Base-by-base conservation (phyloP, 2,888 invertebrate genomes). In the Mechanitis messenoides region DNA sequence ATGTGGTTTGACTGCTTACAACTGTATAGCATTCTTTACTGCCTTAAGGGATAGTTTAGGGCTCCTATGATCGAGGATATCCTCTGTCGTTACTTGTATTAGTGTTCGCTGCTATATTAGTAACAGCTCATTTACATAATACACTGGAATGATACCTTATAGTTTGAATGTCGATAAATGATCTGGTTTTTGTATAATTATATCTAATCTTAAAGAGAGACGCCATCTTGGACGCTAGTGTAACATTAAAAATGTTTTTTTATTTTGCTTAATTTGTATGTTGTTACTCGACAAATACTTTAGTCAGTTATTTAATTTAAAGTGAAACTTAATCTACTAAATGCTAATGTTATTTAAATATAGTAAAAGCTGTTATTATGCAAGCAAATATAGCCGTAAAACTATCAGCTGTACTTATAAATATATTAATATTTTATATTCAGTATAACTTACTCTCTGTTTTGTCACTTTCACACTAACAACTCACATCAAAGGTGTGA, bases 271-370 rank as follows among this genome's bases (percentile, higher is more conserved):
- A 9, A 9, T 9, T 6, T 42, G 9, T 42, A 6, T 9, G 2
- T 7, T 9, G 9, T 9, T 42, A 42, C 9, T 42, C 7, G 9
- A 42, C 9, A 42, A 42, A 42, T 42, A 42, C 9, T 35, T 35
- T 3, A 42, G 38, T 38, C 38, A 6, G 38, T 38, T 38, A 20
- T 12, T 42, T 56, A 33, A 53, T 56, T 60, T 56, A 33, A 53
- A 33, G 50, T 47, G 53, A 47, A 53, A 53, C 33, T 60, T 50
- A 20, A 57, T 47, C 42, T 55, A 56, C 28, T 50, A 42, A 55
- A 50, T 63, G 60, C 57, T 58, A 58, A 63, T 63, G 58, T 42
- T 60, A 58, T 63, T 60, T 57, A 58, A 55, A 58, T 47, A 53
- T 47, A 33, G 33, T 42, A 46, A 4, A 46, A 58, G 53, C 56